Evolutionary conservation across 92 coral and sea anemone genomes (phyloP).

Genomic region (Palythoa caribaeorum): DNA sequence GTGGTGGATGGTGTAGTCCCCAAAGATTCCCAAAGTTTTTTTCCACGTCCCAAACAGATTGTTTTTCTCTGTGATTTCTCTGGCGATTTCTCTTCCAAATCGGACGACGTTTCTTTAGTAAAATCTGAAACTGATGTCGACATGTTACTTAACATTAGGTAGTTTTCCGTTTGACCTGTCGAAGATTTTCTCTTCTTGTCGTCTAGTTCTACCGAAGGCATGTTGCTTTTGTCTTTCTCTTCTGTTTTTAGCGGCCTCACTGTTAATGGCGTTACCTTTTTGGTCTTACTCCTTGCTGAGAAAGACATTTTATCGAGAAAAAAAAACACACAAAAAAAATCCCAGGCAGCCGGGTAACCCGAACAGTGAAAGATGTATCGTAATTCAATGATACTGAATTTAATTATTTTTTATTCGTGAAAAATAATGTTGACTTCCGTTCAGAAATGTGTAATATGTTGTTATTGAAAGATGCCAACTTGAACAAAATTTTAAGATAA

Average conservation of each 20-base stretch:
- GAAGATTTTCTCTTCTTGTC: not conserved
- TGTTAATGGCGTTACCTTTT: slow-evolving; percentile 21
- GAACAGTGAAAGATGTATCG: no score
- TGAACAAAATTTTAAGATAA: no score
- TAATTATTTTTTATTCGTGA: no score
- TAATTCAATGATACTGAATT: no score
- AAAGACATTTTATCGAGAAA: not conserved
- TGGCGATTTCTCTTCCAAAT: not conserved
- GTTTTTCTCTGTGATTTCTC: not conserved
- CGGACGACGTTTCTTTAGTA: not conserved
- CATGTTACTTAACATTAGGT: slow-evolving; percentile 13
- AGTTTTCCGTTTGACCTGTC: not conserved
- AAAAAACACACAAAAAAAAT: no score
- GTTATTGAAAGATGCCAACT: no score
- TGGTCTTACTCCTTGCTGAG: slow-evolving; percentile 2
- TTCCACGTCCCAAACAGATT: not conserved
- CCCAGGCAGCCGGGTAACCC: no score
- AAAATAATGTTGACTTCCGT: no score
- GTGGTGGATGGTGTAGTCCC: not conserved
- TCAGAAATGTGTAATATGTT: no score
- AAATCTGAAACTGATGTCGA: not conserved
- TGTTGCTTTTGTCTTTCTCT: not conserved
- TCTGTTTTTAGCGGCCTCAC: not conserved
- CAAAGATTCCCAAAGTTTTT: not conserved
- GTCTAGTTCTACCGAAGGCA: not conserved